Percentiles rank a stretch among this genome's conserved stretches.
These are phyloP conservation scores for Hydrolagus colliei DNA, from an alignment of 2,797 vertebrate species.

Conservation along the genomic window DNA sequence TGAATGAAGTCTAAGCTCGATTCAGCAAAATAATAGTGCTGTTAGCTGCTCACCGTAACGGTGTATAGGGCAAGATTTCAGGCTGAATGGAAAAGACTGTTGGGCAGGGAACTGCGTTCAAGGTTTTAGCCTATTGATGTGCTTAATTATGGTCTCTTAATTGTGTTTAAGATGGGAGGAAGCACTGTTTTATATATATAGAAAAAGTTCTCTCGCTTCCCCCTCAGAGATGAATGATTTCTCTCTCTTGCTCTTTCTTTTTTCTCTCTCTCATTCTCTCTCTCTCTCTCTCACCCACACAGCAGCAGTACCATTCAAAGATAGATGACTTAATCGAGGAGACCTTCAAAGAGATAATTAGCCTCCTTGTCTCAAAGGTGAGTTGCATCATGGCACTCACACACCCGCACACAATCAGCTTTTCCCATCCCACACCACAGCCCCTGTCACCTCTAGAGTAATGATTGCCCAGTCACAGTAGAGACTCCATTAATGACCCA, in stretches of 20 bases:
- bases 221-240: no score
- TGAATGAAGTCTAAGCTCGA: slow-evolving; percentile 79
- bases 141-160: slow-evolving; percentile 57
- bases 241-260: background rate
- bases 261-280: background rate
- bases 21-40: slow-evolving; percentile 81
- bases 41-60: slow-evolving; percentile 94
- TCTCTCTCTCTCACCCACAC: slow-evolving; percentile 48
- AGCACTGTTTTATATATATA: background rate
- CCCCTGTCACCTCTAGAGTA: no score
- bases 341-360: slow-evolving; percentile 85
- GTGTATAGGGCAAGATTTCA: slow-evolving; percentile 74
- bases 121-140: slow-evolving; percentile 55
- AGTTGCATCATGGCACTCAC: slow-evolving; percentile 26
- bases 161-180: slow-evolving; percentile 14
- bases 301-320: slow-evolving; percentile 97
- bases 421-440: no score
- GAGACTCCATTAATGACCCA: no score
- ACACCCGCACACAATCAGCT: no score
- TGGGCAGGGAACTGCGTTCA: slow-evolving; percentile 64
- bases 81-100: slow-evolving; percentile 55
- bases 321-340: slow-evolving; percentile 92
- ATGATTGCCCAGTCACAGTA: no score
- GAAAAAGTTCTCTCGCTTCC: no score
- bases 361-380: slow-evolving; percentile 89